Conservation (phyloP, 2,888 invertebrate genomes). For the Diadegma fenestrale region DNA sequence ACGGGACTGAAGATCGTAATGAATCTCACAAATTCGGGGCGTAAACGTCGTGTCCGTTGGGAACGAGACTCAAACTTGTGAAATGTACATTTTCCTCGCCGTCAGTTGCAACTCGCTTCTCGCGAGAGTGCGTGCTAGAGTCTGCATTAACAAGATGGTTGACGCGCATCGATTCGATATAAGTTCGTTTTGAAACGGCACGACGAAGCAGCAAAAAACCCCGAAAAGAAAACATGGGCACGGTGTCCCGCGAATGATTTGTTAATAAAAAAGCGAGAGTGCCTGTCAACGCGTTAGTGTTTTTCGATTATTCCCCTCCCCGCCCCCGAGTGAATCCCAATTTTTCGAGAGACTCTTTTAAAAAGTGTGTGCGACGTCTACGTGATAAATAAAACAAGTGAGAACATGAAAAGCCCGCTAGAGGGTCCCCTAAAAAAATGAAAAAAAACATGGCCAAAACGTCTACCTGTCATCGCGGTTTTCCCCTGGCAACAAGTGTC, state of each 20-base stretch:
- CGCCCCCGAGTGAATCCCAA: constrained; percentile 21
- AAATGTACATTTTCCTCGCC: background rate
- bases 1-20: background rate
- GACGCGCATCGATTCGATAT: constrained; percentile 76
- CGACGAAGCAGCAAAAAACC: constrained; percentile 27
- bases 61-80: background rate
- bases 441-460: constrained; percentile 64
- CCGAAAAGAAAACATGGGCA: constrained; percentile 17
- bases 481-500: constrained; percentile 79
- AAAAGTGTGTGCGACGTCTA: constrained; percentile 37
- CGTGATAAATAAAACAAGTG: constrained; percentile 37
- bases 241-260: constrained; percentile 25
- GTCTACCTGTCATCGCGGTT: constrained; percentile 79
- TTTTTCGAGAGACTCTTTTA: constrained; percentile 12
- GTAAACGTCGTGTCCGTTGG: background rate
- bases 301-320: background rate
- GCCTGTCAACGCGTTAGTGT: constrained; percentile 2
- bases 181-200: constrained; percentile 49
- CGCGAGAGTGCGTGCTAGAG: constrained; percentile 56
- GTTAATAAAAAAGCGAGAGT: constrained; percentile 20
- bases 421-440: constrained; percentile 49
- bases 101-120: constrained; percentile 36
- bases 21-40: background rate
- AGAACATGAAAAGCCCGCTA: constrained; percentile 34
- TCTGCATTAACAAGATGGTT: constrained; percentile 78